phyloP scores from a whole-genome alignment of 2,113 vertebrate genomes.

The Lota lota region DNA sequence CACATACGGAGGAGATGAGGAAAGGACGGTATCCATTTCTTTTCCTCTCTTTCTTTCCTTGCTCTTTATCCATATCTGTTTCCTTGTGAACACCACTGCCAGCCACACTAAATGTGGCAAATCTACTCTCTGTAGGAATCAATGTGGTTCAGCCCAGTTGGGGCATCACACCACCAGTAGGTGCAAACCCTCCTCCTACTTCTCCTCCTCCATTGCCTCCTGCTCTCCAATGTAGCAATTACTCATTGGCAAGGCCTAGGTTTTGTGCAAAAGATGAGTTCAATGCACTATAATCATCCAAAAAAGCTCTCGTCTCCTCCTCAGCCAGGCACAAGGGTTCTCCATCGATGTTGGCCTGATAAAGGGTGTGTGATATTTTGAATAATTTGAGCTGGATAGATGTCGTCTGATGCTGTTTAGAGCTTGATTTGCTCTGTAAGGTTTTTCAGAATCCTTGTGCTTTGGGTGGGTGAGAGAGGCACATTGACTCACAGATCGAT shows the following conservation, averaged over 20 bases:
- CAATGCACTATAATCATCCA: constrained; percentile 13
- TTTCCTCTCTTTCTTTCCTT: neutral
- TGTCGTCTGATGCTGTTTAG: constrained; percentile 18
- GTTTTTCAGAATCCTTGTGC: constrained; percentile 23
- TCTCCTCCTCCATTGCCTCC: constrained; percentile 29
- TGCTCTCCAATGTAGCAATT: constrained; percentile 45
- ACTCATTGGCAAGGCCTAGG: constrained; percentile 18
- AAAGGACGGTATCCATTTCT: constrained; percentile 45
- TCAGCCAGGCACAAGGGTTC: constrained; percentile 19
- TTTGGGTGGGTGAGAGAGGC: constrained; percentile 9
- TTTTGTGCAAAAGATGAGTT: constrained; percentile 24
- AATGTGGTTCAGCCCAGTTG: constrained; percentile 57
- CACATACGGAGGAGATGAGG: constrained; percentile 63
- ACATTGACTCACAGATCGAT: neutral
- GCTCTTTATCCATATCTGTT: constrained; percentile 48
- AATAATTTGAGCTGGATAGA: constrained; percentile 28
- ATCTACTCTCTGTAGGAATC: constrained; percentile 63
- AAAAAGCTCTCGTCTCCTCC: constrained; percentile 20
- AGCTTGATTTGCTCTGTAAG: constrained; percentile 38
- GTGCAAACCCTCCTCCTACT: constrained; percentile 36
- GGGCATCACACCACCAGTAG: constrained; percentile 47
- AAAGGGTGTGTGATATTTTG: constrained; percentile 48
- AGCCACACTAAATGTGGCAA: constrained; percentile 64
- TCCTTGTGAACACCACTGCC: constrained; percentile 59
- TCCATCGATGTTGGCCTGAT: constrained; percentile 41